Evolutionary conservation across 2,797 vertebrate species (phyloP).

Genomic region (Allenopithecus nigroviridis): DNA sequence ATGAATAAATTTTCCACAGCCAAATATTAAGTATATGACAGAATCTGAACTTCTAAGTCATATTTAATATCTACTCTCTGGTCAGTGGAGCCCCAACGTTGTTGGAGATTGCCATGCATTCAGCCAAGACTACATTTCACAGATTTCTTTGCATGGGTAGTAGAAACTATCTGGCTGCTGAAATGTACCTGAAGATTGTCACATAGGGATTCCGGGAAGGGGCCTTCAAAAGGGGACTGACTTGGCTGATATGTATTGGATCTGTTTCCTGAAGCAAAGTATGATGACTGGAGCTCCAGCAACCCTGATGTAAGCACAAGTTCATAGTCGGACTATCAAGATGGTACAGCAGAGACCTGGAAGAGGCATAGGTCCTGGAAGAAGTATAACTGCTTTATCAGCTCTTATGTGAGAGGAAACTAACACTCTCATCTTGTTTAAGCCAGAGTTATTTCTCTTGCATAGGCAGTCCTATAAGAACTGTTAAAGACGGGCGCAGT

Average conservation of each 20-base stretch:
- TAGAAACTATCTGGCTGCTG: background rate
- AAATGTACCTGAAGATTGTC: background rate
- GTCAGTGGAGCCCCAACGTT: background rate
- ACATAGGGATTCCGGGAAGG: background rate
- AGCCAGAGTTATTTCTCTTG: background rate
- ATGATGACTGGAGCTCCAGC: background rate
- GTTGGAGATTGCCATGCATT: background rate
- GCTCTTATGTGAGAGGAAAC: background rate
- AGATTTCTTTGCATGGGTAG: background rate
- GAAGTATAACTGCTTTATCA: background rate
- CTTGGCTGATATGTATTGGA: background rate
- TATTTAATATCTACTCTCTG: background rate
- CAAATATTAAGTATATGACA: background rate
- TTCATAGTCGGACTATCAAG: background rate
- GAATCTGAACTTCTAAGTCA: background rate
- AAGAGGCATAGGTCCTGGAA: background rate
- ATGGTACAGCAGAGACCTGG: background rate
- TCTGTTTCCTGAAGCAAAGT: background rate
- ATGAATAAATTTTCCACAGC: background rate
- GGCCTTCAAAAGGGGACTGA: background rate
- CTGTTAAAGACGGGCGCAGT: background rate
- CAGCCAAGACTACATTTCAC: background rate
- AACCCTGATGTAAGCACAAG: background rate
- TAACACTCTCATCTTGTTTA: background rate
- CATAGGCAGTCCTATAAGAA: background rate